Conservation (phyloP, 2,113 vertebrate genomes). For the Chloebia gouldiae region DNA sequence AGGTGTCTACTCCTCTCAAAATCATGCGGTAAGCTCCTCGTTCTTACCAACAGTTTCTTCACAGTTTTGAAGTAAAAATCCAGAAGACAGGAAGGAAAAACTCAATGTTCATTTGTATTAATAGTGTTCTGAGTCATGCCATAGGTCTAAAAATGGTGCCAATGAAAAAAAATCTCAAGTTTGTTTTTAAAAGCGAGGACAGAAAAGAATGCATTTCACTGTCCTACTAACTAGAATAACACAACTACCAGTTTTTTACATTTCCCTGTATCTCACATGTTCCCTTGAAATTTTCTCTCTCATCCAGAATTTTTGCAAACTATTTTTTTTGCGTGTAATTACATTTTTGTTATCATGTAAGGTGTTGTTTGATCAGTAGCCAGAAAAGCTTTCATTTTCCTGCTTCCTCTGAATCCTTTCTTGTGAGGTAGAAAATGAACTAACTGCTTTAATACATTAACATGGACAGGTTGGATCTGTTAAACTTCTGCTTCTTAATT, state of each 20-base stretch:
- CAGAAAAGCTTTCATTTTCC: background rate
- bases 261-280: background rate
- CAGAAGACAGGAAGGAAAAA: background rate
- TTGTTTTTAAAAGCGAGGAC: background rate
- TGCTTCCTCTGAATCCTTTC: background rate
- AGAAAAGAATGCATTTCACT: background rate
- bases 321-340: background rate
- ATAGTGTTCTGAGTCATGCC: background rate
- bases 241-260: background rate
- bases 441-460: background rate
- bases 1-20: background rate
- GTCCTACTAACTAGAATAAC: background rate
- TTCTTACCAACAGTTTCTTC: background rate
- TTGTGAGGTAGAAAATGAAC: background rate
- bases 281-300: background rate
- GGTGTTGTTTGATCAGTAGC: background rate
- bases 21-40: fast-evolving
- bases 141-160: background rate
- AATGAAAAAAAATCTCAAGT: background rate
- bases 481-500: background rate
- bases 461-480: background rate
- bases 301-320: background rate
- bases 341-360: background rate
- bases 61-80: background rate
- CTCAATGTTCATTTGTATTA: background rate